These are phyloP conservation scores for Neoitamus cyanurus DNA, from an alignment of 2,888 invertebrate species.

Conservation along the genomic window DNA sequence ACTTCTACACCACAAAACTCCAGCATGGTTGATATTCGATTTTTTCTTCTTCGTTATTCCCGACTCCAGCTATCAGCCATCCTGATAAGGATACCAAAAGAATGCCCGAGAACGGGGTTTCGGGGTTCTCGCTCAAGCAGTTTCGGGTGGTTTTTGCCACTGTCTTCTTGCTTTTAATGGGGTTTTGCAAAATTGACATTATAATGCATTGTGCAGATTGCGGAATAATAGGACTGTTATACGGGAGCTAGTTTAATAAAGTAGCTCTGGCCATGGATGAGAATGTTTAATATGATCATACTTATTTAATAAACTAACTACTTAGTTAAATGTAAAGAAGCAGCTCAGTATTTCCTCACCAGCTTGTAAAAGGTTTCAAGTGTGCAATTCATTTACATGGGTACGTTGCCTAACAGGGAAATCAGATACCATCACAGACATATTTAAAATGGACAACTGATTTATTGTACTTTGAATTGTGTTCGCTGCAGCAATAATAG, in stretches of 20 bases:
- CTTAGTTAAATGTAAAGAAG: no score
- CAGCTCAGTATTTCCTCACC: no score
- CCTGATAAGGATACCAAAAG: conserved; percentile 28
- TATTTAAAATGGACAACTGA: no score
- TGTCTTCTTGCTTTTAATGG: neutral
- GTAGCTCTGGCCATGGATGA: no score
- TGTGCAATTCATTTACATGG: no score
- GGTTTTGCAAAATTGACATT: conserved; percentile 11
- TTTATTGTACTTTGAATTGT: no score
- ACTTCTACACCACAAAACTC: conserved; percentile 1
- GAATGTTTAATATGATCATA: no score
- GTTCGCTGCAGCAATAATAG: no score
- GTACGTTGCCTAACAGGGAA: no score
- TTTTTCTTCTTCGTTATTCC: neutral
- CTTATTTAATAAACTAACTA: no score
- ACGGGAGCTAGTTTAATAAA: neutral
- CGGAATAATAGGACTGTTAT: neutral
- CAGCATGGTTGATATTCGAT: neutral
- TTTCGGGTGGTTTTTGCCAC: neutral
- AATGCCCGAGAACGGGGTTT: neutral
- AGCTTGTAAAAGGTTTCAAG: no score
- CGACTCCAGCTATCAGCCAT: neutral
- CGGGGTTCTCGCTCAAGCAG: neutral
- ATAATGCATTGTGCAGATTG: neutral
- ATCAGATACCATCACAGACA: no score